Evolutionary conservation across 2,888 invertebrate genomes (phyloP).

Genomic region (Erebia palarica): DNA sequence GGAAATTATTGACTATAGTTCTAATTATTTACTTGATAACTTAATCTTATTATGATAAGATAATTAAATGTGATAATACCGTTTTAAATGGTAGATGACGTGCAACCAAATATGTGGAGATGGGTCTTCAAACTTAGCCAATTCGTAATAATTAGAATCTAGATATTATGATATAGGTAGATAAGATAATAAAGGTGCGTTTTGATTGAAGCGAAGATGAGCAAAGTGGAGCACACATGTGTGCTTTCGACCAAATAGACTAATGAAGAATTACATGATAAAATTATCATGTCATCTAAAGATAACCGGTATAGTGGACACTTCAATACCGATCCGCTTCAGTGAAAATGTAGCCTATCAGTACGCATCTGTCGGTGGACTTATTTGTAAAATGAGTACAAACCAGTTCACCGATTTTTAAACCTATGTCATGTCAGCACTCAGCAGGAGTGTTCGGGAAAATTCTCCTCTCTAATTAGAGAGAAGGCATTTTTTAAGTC

Average conservation of each 20-base stretch:
- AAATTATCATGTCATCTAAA: too few relatives aligned
- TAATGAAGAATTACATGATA: too few relatives aligned
- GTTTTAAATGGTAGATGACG: not conserved
- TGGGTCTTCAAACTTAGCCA: not conserved
- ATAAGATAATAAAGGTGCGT: too few relatives aligned
- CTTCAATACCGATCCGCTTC: too few relatives aligned
- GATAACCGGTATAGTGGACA: too few relatives aligned
- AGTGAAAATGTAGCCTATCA: too few relatives aligned
- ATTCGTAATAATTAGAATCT: not conserved
- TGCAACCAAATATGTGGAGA: not conserved
- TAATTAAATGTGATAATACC: not conserved
- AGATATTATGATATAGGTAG: not conserved
- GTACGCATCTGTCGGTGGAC: too few relatives aligned
- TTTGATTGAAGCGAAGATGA: too few relatives aligned
- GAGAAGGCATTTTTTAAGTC: constrained; percentile 2
- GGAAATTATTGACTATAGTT: constrained; percentile 7
- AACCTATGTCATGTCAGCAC: too few relatives aligned
- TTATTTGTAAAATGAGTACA: not conserved
- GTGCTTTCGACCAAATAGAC: too few relatives aligned
- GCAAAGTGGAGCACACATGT: too few relatives aligned
- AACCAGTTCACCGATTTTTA: not conserved
- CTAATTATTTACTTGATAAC: constrained; percentile 7
- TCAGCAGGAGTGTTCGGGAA: not conserved
- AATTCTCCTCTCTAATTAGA: not conserved
- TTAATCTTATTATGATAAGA: not conserved